Evolutionary conservation across 37 sponge, comb jelly and placozoan genomes (phyloP), one percentile per base, ranked within the genome.

Genomic region (Amphimedon queenslandica): DNA sequence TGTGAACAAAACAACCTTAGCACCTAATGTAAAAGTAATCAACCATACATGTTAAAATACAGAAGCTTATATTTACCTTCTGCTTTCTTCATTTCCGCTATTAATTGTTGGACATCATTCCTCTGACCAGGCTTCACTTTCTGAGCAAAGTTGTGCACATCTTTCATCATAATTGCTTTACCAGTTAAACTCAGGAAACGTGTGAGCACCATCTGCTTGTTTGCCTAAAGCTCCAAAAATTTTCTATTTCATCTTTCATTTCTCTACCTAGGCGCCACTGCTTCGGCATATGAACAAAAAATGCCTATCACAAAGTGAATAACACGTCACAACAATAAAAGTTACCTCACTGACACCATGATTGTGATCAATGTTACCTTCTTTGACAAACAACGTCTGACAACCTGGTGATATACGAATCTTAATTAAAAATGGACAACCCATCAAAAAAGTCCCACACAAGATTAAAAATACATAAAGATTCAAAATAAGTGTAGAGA

Each of bases 161-260:
- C n/a, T n/a, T n/a, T n/a, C n/a, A n/a, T 55, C 28, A 34, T 72
- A 28, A 70, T 53, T 18, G 71, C 23, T 53, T 70, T 70, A 28
- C 73, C 35, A 8, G 73, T 72, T n/a, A 47, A 29, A 53, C 73
- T 51, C 32, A 72, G 28, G 4, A 72, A 47, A 53, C 55, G 73
- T 55, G 47, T 72, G 28, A 55, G 73, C 10, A 72, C 34, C 10
- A 53, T 55, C 35, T 72, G 47, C 56, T 72, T 72, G 73, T 72
- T 72, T 18, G 55, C 55, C 28, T 8, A 55, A 27, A 72, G 55
- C 42, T 27, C 18, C 21, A 72, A 20, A 31, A 72, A 28, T 47
- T 43, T 47, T 51, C 57, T 43, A 34, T 57, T 72, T 72, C 73
- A 21, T 72, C 28, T 47, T n/a, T 42, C 18, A 24, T 20, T 28